Conservation (phyloP, 2,797 vertebrate species). For the Sphaeramia orbicularis region DNA sequence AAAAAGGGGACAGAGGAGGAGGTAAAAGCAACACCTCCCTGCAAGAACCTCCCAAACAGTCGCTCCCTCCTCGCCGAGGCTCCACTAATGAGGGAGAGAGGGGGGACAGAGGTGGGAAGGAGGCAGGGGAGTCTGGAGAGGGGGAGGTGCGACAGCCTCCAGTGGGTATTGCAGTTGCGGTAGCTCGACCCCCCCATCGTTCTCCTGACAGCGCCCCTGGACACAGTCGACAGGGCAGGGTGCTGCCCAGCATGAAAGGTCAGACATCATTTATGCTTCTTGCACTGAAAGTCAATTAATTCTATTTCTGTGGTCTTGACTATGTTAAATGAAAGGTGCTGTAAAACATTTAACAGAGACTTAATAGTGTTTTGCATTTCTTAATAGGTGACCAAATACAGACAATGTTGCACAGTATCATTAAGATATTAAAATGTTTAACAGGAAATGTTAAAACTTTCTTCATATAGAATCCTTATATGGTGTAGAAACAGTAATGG, state of each 20-base stretch:
- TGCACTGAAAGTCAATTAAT: conserved; percentile 49
- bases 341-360: not conserved
- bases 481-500: too few species aligned
- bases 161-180: conserved; percentile 93
- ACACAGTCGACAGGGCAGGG: conserved; percentile 87
- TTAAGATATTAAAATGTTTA: not conserved
- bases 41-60: conserved; percentile 85
- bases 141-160: conserved; percentile 96
- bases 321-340: conserved; percentile 2
- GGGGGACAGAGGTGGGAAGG: conserved; percentile 85
- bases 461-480: too few species aligned
- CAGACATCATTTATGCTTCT: conserved; percentile 71
- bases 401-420: not conserved
- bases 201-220: conserved; percentile 84
- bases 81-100: conserved; percentile 87
- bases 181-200: conserved; percentile 90
- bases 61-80: conserved; percentile 84
- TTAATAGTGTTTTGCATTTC: not conserved
- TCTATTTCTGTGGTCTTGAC: conserved; percentile 32
- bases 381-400: not conserved
- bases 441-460: too few species aligned
- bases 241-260: conserved; percentile 87
- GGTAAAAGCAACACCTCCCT: conserved; percentile 79
- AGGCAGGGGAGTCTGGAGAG: conserved; percentile 83
- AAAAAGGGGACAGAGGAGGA: conserved; percentile 74